These are phyloP conservation scores for Nyctereutes procyonoides DNA, from an alignment of 2,113 vertebrate genomes.

Conservation along the genomic window DNA sequence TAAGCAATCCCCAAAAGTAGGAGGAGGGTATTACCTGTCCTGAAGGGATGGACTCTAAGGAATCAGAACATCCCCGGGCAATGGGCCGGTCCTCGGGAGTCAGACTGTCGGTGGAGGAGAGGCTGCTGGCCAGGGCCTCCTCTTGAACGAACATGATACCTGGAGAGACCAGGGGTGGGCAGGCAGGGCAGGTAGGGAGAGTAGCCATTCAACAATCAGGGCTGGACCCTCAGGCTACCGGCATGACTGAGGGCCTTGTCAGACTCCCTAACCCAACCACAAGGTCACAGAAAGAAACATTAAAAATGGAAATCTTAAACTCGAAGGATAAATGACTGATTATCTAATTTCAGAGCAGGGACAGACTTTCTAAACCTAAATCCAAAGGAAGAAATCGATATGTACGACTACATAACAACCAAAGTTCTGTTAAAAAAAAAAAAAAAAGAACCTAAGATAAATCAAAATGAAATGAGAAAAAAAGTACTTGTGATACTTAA, in stretches of 20 bases:
- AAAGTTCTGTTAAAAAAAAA: background rate
- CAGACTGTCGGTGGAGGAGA: conserved; percentile 84
- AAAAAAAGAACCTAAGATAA: background rate
- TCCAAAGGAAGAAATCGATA: background rate
- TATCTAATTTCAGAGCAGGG: background rate
- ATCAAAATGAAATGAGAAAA: background rate
- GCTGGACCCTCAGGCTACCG: background rate
- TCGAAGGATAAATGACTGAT: background rate
- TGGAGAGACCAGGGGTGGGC: conserved; percentile 68
- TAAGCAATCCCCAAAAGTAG: background rate
- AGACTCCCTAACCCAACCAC: conserved; percentile 38
- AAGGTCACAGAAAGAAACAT: background rate
- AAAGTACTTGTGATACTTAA: background rate
- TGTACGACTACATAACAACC: background rate
- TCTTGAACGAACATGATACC: conserved; percentile 84
- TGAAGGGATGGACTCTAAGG: conserved; percentile 83
- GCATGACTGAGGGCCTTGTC: background rate
- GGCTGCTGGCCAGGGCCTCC: conserved; percentile 89
- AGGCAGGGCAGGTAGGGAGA: conserved; percentile 62
- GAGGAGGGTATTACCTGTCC: conserved; percentile 83
- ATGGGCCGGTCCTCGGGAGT: conserved; percentile 90
- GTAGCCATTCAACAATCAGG: conserved; percentile 58
- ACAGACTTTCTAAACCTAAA: conserved; percentile 42
- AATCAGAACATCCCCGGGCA: conserved; percentile 87
- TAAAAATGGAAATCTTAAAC: conserved; percentile 16